Evolutionary conservation across 2,888 invertebrate species (phyloP).

Genomic region (Aphrophora alni): DNA sequence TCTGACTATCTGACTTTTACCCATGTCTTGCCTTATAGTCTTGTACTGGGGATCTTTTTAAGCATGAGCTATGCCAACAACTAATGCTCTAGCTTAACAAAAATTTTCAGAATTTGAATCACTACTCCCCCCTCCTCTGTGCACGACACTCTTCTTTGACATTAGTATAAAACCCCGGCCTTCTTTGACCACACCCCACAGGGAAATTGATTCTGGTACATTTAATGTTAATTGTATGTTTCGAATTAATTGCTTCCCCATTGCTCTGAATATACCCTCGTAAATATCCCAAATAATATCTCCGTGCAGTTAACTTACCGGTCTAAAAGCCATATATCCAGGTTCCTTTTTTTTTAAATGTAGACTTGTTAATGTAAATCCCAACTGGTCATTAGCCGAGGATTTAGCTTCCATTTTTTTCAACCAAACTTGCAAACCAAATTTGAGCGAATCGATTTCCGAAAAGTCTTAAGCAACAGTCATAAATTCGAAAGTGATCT

Average conservation of each 20-base stretch:
- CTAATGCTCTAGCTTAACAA: conserved; percentile 38
- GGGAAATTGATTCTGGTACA: conserved; percentile 38
- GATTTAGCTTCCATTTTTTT: neutral
- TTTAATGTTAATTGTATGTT: neutral
- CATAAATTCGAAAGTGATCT: conserved; percentile 3
- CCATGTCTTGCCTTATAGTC: neutral
- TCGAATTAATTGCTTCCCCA: neutral
- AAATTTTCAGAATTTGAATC: conserved; percentile 45
- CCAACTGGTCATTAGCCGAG: too few species aligned
- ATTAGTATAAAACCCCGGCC: conserved; percentile 17
- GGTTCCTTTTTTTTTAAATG: neutral
- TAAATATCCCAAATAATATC: too few species aligned
- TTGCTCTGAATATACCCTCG: conserved; percentile 17
- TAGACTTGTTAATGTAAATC: too few species aligned
- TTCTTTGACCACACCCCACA: conserved; percentile 22
- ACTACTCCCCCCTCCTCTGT: conserved; percentile 30
- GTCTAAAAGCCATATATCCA: conserved; percentile 19
- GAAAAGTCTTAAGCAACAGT: neutral
- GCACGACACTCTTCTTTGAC: conserved; percentile 40
- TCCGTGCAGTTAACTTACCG: neutral
- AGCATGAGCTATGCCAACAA: conserved; percentile 38
- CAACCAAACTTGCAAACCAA: neutral
- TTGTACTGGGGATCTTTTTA: too few species aligned
- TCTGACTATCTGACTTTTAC: too few species aligned
- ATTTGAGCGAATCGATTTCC: conserved; percentile 3